Evolutionary conservation across 2,797 vertebrate genomes (phyloP), one percentile per base, ranked within the genome.

Genomic region (Diplodus puntazzo): DNA sequence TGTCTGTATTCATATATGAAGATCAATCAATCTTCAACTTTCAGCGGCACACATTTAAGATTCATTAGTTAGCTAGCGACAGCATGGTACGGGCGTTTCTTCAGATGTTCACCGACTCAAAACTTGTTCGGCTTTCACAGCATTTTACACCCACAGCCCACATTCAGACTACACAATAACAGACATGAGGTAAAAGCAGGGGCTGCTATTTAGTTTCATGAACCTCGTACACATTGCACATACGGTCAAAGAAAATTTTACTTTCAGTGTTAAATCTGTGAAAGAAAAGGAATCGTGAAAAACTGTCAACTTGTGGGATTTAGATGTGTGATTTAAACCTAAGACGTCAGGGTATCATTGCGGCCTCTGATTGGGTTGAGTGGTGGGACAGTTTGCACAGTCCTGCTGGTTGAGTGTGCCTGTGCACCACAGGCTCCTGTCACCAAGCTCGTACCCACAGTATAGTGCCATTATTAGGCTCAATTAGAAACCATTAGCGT

Each of bases 401-500:
- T 75, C 71, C 65, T 75, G 43, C 77, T 78, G 61, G 75, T 60
- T 42, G 9, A 71, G 63, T 61, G 70, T 66, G 84, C 30, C 78
- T 75, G 63, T 73, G 75, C 82, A 74, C 59, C 46, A 43, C 74
- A 76, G 82, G 80, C 42, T 70, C 63, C 65, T 58, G 53, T 70
- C 70, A 79, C 57, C 65, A 67, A 58, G 52, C 50, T 68, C 20
- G 5, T 64, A 46, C 54, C 57, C 54, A 75, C 54, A 82, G 45
- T 52, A 69, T 68, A 42, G 54, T 1, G 34, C 77, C 83, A 88
- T 86, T 79, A 88, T 80, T 79, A 87, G 81, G 87, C 69, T 73
- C 70, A 82, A 84, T 88, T 78, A 82, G 77, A 71, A 77, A 69
- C 79, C 77, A 87, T 84, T 81, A 84, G 81, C 12, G 30, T 77